Conservation (phyloP, 2,113 vertebrate species). For the Megaptera novaeangliae region DNA sequence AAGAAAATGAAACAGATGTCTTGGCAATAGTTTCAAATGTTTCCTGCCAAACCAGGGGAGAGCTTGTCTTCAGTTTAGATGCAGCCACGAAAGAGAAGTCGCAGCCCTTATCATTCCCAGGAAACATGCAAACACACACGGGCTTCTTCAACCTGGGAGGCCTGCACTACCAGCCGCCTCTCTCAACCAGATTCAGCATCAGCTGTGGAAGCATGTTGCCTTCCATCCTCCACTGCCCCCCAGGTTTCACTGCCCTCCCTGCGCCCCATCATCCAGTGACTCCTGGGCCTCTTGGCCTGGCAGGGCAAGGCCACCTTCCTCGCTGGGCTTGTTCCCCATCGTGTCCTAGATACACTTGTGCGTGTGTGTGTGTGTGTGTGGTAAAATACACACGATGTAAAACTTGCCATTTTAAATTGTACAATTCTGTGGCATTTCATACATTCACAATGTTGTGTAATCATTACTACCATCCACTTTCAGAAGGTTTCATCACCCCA, state of each 20-base stretch:
- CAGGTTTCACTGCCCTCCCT: neutral
- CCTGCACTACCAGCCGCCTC: neutral
- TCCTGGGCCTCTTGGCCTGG: neutral
- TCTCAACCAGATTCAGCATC: neutral
- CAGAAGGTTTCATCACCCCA: neutral
- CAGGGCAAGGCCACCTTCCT: neutral
- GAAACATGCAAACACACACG: neutral
- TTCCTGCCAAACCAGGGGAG: constrained; percentile 64
- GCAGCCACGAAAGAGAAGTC: constrained; percentile 49
- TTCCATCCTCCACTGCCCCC: neutral
- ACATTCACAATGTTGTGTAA: neutral
- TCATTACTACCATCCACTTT: neutral
- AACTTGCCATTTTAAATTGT: neutral
- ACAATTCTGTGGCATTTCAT: neutral
- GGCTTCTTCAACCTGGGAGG: neutral
- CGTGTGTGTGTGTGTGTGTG: neutral
- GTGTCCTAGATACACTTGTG: neutral
- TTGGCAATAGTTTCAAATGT: constrained; percentile 41
- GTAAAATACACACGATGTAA: neutral
- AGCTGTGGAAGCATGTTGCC: neutral
- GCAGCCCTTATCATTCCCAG: constrained; percentile 32
- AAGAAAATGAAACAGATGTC: constrained; percentile 66
- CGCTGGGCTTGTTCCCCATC: neutral
- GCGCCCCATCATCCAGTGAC: neutral
- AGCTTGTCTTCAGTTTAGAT: constrained; percentile 30